phyloP scores from a whole-genome alignment of 2,113 vertebrate species.

The Camelus bactrianus region DNA sequence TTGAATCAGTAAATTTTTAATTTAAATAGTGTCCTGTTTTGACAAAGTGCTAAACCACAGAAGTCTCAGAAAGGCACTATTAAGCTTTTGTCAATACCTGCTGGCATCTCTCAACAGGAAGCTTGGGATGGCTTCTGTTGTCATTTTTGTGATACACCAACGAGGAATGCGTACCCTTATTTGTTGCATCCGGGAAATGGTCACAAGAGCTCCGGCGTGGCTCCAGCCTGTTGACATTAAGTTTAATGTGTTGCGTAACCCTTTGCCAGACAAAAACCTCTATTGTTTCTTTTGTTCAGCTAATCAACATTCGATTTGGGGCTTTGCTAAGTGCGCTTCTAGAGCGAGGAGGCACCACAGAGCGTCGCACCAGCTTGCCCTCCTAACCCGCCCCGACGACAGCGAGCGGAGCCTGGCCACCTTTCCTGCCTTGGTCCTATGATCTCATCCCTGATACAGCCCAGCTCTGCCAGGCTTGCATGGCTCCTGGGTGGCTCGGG shows the following conservation, averaged over 20 bases:
- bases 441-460: neutral
- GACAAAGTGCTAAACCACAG: conserved; percentile 93
- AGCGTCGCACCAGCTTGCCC: neutral
- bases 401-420: neutral
- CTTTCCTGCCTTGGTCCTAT: rapidly evolving
- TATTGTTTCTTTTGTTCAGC: conserved; percentile 59
- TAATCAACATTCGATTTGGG: conserved; percentile 39
- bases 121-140: conserved; percentile 83
- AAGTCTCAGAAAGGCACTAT: conserved; percentile 83
- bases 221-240: neutral
- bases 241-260: neutral
- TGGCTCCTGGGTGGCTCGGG: neutral
- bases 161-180: conserved; percentile 67
- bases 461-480: neutral
- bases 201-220: neutral
- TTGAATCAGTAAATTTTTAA: conserved; percentile 84
- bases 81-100: conserved; percentile 81
- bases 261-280: conserved; percentile 26
- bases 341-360: neutral
- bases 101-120: conserved; percentile 89
- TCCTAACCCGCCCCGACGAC: neutral
- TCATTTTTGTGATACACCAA: conserved; percentile 56
- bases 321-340: neutral
- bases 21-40: conserved; percentile 93
- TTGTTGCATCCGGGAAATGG: conserved; percentile 68